phyloP scores from a whole-genome alignment of 2,888 invertebrate species.

The Agrochola circellaris region DNA sequence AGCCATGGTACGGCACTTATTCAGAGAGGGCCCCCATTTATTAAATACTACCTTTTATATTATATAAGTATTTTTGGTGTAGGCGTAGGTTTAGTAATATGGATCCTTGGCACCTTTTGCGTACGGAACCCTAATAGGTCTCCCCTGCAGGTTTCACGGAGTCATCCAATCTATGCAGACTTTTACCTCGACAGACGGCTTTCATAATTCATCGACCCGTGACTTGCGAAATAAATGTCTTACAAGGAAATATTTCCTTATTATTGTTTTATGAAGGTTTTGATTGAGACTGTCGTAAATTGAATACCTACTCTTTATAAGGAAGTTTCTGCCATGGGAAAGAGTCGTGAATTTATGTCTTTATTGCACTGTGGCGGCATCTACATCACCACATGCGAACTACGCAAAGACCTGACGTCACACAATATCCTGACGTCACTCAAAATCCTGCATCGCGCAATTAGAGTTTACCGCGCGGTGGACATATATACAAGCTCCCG shows the following conservation, averaged over 20 bases:
- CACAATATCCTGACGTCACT: too few species aligned
- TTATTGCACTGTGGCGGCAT: too few species aligned
- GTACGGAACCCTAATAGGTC: constrained; percentile 7
- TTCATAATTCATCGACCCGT: constrained; percentile 38
- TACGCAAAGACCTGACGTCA: too few species aligned
- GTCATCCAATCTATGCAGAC: neutral
- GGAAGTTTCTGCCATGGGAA: too few species aligned
- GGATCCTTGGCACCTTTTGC: neutral
- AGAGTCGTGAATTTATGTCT: too few species aligned
- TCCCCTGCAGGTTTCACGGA: constrained; percentile 3
- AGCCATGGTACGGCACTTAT: constrained; percentile 13
- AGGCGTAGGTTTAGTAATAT: neutral
- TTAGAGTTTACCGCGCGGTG: too few species aligned
- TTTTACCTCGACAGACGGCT: constrained; percentile 31
- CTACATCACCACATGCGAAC: too few species aligned
- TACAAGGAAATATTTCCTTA: neutral
- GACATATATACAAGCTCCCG: too few species aligned
- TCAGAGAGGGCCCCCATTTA: constrained; percentile 11
- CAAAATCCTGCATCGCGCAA: too few species aligned
- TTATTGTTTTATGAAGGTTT: neutral
- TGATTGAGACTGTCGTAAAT: neutral
- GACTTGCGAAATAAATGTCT: constrained; percentile 23
- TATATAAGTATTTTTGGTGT: too few species aligned
- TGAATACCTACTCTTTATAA: neutral
- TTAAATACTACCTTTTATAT: neutral